These are phyloP conservation scores for Epizoanthus illoricatus DNA, from an alignment of 92 coral and sea anemone species.

Conservation along the genomic window DNA sequence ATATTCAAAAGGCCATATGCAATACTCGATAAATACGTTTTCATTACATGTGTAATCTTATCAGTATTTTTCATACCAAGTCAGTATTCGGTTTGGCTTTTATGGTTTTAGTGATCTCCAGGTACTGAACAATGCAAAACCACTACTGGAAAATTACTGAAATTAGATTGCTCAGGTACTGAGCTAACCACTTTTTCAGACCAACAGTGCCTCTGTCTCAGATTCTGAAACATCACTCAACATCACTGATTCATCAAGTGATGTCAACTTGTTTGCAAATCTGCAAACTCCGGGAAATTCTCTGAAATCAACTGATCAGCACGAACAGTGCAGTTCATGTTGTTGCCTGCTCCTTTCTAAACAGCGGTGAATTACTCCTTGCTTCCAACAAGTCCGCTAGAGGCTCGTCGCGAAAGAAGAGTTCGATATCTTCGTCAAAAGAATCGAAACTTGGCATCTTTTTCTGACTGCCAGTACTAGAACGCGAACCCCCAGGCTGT, in stretches of 20 bases:
- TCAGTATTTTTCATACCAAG: no score
- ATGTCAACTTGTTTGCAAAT: background rate
- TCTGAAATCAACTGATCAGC: background rate
- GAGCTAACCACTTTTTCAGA: no score
- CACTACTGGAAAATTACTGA: no score
- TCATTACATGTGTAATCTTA: no score
- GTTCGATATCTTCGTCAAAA: slow-evolving; percentile 32
- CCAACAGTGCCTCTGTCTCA: no score
- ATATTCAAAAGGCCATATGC: background rate
- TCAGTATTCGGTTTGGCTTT: no score
- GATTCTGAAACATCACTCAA: no score
- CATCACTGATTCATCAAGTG: no score
- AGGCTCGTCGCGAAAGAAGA: slow-evolving; percentile 41
- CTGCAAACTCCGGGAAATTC: background rate
- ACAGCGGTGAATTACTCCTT: slow-evolving; percentile 9
- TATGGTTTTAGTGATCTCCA: no score
- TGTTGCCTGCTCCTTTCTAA: background rate
- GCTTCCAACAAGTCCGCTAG: slow-evolving; percentile 18
- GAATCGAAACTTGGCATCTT: slow-evolving; percentile 33
- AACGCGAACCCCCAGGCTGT: background rate
- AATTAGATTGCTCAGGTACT: no score
- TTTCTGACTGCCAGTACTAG: slow-evolving; percentile 1
- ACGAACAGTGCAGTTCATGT: background rate
- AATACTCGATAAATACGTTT: background rate
- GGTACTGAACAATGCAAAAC: no score